These are phyloP conservation scores for Ditylenchus weischeri DNA, from an alignment of 2,888 invertebrate species.

Conservation along the genomic window DNA sequence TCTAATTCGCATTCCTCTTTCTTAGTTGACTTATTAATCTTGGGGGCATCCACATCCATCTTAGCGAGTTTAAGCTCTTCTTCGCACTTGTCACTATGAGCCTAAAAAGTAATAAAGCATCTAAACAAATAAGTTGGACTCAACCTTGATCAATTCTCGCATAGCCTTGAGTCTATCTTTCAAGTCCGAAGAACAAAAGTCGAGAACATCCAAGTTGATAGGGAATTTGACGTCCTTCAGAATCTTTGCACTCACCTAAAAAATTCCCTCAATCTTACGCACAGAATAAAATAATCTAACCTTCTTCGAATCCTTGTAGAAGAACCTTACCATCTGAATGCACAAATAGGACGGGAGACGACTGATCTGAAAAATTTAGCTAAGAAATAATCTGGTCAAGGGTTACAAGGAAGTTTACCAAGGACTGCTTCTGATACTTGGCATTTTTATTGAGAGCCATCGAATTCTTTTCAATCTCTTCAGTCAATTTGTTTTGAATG, in stretches of 20 bases:
- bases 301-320: constrained; percentile 86
- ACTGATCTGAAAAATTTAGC: constrained; percentile 69
- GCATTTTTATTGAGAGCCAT: constrained; percentile 82
- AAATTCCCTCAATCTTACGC: not conserved
- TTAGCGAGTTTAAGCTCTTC: constrained; percentile 32
- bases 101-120: constrained; percentile 60
- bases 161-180: not conserved
- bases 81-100: constrained; percentile 68
- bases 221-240: constrained; percentile 89
- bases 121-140: too few relatives aligned
- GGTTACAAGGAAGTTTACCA: too few relatives aligned
- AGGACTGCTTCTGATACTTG: constrained; percentile 83
- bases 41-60: constrained; percentile 7
- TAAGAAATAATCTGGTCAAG: too few relatives aligned
- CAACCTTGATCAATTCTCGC: not conserved
- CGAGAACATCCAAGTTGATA: constrained; percentile 85
- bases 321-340: constrained; percentile 94
- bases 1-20: not conserved
- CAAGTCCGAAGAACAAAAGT: constrained; percentile 68
- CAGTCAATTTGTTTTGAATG: constrained; percentile 68
- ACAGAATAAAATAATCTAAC: constrained; percentile 68
- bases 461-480: constrained; percentile 83
- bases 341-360: constrained; percentile 93
- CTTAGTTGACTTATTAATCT: too few relatives aligned
- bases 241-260: constrained; percentile 57